Conservation (phyloP, 2,888 invertebrate genomes). For the Cenopis cana region DNA sequence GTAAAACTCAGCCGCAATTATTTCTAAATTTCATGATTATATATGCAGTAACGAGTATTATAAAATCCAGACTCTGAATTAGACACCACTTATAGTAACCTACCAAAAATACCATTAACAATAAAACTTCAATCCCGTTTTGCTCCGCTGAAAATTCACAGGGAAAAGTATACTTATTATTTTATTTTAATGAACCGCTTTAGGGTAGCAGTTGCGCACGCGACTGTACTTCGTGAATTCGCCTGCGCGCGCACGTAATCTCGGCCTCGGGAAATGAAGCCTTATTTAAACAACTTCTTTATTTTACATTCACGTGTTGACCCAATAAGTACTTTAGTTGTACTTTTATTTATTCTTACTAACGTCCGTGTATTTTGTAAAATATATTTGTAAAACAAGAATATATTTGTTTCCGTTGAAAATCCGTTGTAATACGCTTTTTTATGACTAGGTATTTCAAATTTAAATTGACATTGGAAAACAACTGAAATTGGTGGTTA, state of each 20-base stretch:
- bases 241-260: slow-evolving; percentile 54
- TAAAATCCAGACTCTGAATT: background rate
- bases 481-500: too few species aligned
- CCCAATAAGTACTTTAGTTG: slow-evolving; percentile 34
- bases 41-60: background rate
- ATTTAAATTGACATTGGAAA: too few species aligned
- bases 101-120: too few species aligned
- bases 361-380: slow-evolving; percentile 20
- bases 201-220: slow-evolving; percentile 35
- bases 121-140: too few species aligned
- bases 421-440: too few species aligned
- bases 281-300: slow-evolving; percentile 45
- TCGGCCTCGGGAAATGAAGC: slow-evolving; percentile 52
- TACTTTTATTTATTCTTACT: slow-evolving; percentile 15
- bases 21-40: background rate
- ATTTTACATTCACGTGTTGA: slow-evolving; percentile 39
- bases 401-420: background rate
- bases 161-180: background rate
- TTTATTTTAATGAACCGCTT: background rate
- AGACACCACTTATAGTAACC: background rate
- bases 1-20: background rate
- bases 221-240: slow-evolving; percentile 52
- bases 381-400: too few species aligned
- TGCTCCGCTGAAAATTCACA: background rate
- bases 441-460: too few species aligned